Percentiles rank a stretch among this genome's conserved stretches.
These are phyloP conservation scores for Drosophila sp. DNA, from an alignment of 1,140 invertebrate species.

Conservation along the genomic window DNA sequence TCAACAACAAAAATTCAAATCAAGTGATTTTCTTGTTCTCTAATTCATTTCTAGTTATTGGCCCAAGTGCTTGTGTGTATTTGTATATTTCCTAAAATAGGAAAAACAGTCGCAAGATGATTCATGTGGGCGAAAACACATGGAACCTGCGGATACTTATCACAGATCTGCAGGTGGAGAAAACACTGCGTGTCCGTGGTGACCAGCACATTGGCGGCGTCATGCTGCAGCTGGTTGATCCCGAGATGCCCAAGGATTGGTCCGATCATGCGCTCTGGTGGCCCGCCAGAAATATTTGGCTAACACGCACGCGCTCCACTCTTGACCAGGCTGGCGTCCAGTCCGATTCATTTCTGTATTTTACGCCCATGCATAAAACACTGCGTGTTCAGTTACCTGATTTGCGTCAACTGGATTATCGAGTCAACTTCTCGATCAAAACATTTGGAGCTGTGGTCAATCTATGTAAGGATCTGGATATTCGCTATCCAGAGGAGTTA, in stretches of 20 bases:
- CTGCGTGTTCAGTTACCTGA: slow-evolving; percentile 97
- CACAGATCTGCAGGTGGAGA: slow-evolving; percentile 96
- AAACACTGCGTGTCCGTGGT: slow-evolving; percentile 97
- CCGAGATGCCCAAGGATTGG: slow-evolving; percentile 98
- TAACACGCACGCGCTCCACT: slow-evolving; percentile 96
- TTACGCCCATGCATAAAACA: slow-evolving; percentile 99
- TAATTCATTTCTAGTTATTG: slow-evolving; percentile 45
- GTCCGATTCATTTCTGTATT: slow-evolving; percentile 96
- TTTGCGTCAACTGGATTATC: slow-evolving; percentile 95
- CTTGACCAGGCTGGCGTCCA: slow-evolving; percentile 99
- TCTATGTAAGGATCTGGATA: slow-evolving; percentile 97
- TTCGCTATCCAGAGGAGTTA: slow-evolving; percentile 98
- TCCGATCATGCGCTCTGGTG: slow-evolving; percentile 99
- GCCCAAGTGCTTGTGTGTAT: slow-evolving; percentile 23
- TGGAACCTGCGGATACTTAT: slow-evolving; percentile 98
- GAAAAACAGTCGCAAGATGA: slow-evolving; percentile 67
- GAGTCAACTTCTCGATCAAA: slow-evolving; percentile 98
- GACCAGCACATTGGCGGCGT: slow-evolving; percentile 99
- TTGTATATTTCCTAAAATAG: slow-evolving; percentile 46
- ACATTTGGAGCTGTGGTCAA: slow-evolving; percentile 97
- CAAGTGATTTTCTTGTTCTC: slow-evolving; percentile 48
- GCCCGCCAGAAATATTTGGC: slow-evolving; percentile 97
- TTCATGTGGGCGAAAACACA: slow-evolving; percentile 94
- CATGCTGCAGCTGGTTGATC: slow-evolving; percentile 98
- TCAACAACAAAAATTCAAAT: slow-evolving; percentile 37